phyloP scores from a whole-genome alignment of 1,140 invertebrate species.

The Solenopsis invicta region DNA sequence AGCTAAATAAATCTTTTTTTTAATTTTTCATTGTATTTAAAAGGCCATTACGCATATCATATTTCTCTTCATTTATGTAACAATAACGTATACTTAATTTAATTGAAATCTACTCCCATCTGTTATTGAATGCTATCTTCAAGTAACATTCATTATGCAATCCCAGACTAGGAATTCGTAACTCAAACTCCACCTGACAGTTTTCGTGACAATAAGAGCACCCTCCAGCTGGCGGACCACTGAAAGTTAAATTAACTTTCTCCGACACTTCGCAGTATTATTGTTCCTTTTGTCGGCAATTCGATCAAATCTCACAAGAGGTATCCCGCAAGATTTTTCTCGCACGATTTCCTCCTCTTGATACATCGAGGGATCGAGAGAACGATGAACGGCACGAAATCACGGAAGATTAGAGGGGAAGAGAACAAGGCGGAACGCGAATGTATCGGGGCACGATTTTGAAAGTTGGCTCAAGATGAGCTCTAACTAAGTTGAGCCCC shows the following conservation, averaged over 20 bases:
- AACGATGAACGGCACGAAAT: not conserved
- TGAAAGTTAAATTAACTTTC: conserved; percentile 60
- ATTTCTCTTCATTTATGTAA: not conserved
- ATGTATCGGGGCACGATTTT: conserved; percentile 17
- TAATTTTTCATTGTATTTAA: not conserved
- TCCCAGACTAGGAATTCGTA: conserved; percentile 17
- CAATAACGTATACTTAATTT: not conserved
- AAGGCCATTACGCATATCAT: not conserved
- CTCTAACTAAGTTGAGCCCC: conserved; percentile 39
- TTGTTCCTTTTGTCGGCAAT: not conserved
- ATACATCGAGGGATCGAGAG: not conserved
- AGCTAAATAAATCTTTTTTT: not conserved
- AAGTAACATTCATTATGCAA: conserved; percentile 11
- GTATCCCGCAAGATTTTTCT: not conserved
- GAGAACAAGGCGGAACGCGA: not conserved
- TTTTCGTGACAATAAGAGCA: conserved; percentile 25
- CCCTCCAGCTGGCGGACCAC: not conserved
- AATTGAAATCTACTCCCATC: not conserved
- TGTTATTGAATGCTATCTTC: conserved; percentile 7
- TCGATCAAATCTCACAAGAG: conserved; percentile 7
- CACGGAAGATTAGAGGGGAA: not conserved
- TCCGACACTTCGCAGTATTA: conserved; percentile 21
- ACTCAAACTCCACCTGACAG: conserved; percentile 39
- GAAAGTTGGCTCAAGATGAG: conserved; percentile 34
- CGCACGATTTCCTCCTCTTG: not conserved